Evolutionary conservation across 2,113 vertebrate species (phyloP).

Genomic region (Rutilus rutilus): DNA sequence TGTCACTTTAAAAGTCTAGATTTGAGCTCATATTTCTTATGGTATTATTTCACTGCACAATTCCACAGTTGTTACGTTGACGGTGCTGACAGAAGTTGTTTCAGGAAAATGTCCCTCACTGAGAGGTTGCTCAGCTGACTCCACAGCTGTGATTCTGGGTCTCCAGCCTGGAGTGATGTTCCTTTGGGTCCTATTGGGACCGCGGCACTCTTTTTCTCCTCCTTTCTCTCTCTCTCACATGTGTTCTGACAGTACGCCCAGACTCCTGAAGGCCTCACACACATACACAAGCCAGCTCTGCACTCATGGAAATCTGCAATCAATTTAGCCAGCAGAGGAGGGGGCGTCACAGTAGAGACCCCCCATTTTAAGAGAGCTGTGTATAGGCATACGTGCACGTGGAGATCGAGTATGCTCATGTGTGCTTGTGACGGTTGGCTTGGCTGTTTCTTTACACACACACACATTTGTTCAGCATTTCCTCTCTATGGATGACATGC

Average conservation of each 20-base stretch:
- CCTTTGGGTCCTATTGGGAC: slow-evolving; percentile 63
- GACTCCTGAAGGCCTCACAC: slow-evolving; percentile 14
- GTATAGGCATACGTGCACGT: not conserved
- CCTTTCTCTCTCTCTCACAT: slow-evolving; percentile 30
- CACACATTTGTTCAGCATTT: slow-evolving; percentile 38
- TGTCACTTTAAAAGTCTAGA: not conserved
- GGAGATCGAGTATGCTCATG: not conserved
- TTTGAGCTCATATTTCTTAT: not conserved
- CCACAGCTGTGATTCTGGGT: slow-evolving; percentile 51
- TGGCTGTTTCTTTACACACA: slow-evolving; percentile 28
- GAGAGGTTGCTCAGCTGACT: slow-evolving; percentile 38
- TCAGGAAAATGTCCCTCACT: slow-evolving; percentile 6
- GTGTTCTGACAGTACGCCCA: slow-evolving; percentile 39
- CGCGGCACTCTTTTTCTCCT: slow-evolving; percentile 28
- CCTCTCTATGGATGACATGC: slow-evolving; percentile 9
- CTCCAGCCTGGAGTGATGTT: slow-evolving; percentile 51
- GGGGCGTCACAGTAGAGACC: slow-evolving; percentile 29
- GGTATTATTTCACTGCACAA: slow-evolving; percentile 2
- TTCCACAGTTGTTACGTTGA: slow-evolving; percentile 10
- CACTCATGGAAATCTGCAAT: slow-evolving; percentile 52
- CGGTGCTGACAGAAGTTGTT: slow-evolving; percentile 7
- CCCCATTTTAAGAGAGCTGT: slow-evolving; percentile 31
- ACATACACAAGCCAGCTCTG: slow-evolving; percentile 40
- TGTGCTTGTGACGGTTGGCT: slow-evolving; percentile 16
- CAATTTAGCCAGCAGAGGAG: slow-evolving; percentile 35